Base-by-base conservation (phyloP, 2,888 invertebrate genomes). In the Schizaphis graminum region DNA sequence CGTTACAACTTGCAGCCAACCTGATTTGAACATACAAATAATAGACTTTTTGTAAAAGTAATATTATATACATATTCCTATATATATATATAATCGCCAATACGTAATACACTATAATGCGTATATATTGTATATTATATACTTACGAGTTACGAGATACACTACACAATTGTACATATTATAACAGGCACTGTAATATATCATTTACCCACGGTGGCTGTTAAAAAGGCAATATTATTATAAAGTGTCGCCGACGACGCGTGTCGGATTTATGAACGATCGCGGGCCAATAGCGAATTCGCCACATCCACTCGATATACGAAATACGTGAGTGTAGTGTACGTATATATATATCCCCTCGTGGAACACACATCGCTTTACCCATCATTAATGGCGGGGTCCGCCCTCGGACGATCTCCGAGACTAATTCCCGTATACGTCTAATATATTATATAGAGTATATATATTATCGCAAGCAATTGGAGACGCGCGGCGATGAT, bases 241-340 rank as follows among this genome's bases (percentile, higher is more conserved):
- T 53, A 88, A 88, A 88, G 41, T 88, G 88, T 77, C 67, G 92
- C 67, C 56, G 67, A 77, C 56, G 28, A 53, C 88, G 92, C 94
- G 94, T 94, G 94, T 94, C 94, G 94, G 90, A 94, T 94, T 94
- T 94, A 94, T 94, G 94, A 94, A 94, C 35, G 94, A 94, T 94
- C 90, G 86, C 86, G 77, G 44, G 53, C 49, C 91, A 91, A 91
- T 91, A 90, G 61, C 67, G 41, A 44, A 94, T 94, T 94, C 94
- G 91, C 28, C 94, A 91, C 94, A 57, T 90, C 94, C 90, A 94
- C 94, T 94, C 94, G 85, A 84, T n/a, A 53, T 10, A 49, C 26
- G 28, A 49, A 92, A 88, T 77, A 53, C 53, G 53, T 53, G n/a
- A 49, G 57, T 57, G 47, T 16, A 16, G 77, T 77, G 21, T 35